Conservation (phyloP, 2,113 vertebrate species). For the Uropsilus gracilis region DNA sequence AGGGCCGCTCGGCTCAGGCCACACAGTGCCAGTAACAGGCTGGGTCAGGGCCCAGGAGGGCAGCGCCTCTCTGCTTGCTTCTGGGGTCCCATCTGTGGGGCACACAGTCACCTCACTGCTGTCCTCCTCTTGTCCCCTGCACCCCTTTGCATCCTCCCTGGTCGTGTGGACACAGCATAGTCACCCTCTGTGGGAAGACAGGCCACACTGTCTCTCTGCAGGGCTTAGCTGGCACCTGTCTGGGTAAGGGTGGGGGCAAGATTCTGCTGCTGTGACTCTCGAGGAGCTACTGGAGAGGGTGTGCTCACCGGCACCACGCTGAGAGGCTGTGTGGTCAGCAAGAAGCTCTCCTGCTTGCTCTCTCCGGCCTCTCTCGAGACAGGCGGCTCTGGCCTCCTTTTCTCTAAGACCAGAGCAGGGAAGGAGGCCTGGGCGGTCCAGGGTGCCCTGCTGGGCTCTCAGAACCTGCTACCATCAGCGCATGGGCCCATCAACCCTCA, state of each 20-base stretch:
- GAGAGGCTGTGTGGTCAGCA: neutral
- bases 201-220: neutral
- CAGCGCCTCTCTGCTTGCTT: neutral
- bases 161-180: neutral
- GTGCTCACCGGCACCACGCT: neutral
- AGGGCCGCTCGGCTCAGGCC: neutral
- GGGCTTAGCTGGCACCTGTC: neutral
- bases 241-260: neutral
- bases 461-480: neutral
- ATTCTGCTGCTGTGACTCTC: neutral
- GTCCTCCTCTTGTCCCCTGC: accelerated
- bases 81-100: neutral
- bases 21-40: neutral
- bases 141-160: neutral
- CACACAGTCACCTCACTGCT: neutral
- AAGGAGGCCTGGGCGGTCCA: neutral
- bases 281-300: neutral
- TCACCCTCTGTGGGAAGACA: neutral
- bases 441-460: neutral
- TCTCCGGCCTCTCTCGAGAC: neutral
- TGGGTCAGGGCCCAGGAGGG: neutral
- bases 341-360: neutral
- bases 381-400: conserved; percentile 12
- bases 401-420: neutral
- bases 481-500: neutral